Base-by-base conservation (phyloP, 1,140 invertebrate species). In the Mercenaria mercenaria region DNA sequence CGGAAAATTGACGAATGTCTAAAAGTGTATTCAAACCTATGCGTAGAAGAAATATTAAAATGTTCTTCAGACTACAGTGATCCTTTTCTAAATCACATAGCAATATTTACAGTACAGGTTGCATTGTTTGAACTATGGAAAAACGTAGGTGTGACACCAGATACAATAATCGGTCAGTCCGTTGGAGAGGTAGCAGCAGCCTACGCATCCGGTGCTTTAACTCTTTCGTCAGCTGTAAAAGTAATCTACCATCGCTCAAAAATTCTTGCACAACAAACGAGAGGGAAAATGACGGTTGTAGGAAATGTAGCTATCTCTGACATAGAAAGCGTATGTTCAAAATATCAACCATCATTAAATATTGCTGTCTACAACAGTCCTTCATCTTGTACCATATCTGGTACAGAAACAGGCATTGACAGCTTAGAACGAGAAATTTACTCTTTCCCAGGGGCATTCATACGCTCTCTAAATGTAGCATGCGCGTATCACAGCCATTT, bases 101-200 rank as follows among this genome's bases (percentile, higher is more conserved):
- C 88, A 29, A 88, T 90, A 34, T 91, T 92, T 76, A 86, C 92
- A 20, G 89, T 69, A 80, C 92, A 93, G 59, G 87, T 93, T 0
- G 87, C 69, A 18, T 87, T 91, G 0, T 32, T 64, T 13, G 72
- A 34, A 15, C 34, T 92, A 13, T 93, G 86, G 86, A 87, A 85
- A 47, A 43, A 76, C 43, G 61, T 50, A 20, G 87, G 91, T 13
- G 84, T 92, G 1, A 29, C 41, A 8, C 87, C 91, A 20, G 47
- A 76, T 72, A 43, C 64, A 8, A 69, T 93, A 18, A 61, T 93
- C 11, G 92, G 92, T 20, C 91, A 92, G 80, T 91, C 89, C 23
- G 87, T 93, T 26, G 92, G 92, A 11, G 92, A 93, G 56, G 92
- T 93, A n/a, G 89, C 92, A 47, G 91, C 92, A 0, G 91, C 92